Evolutionary conservation across 1,140 invertebrate genomes (phyloP).

Genomic region (Micrasema minimum): DNA sequence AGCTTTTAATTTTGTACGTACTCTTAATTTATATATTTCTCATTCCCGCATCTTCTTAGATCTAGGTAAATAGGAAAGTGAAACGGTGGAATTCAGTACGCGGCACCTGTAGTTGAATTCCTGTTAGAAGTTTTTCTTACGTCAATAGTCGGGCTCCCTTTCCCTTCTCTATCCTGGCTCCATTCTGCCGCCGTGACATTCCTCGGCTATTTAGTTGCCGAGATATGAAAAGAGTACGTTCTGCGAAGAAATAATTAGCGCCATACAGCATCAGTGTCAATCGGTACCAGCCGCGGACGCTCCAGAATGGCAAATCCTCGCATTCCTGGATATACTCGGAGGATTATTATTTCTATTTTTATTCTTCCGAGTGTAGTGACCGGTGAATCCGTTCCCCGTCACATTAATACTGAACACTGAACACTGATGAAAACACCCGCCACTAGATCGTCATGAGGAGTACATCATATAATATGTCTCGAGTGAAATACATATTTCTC

Average conservation of each 20-base stretch:
- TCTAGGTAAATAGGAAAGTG: too few relatives aligned
- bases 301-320: too few relatives aligned
- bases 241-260: slow-evolving; percentile 35
- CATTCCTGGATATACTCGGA: neutral
- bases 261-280: slow-evolving; percentile 28
- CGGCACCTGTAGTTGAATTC: neutral
- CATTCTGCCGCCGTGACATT: neutral
- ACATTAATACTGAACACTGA: too few relatives aligned
- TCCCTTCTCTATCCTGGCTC: neutral
- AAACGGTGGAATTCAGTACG: neutral
- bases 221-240: slow-evolving; percentile 9
- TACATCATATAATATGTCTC: too few relatives aligned
- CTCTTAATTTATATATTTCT: too few relatives aligned
- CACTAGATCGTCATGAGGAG: too few relatives aligned
- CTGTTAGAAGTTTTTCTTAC: neutral
- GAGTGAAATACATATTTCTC: too few relatives aligned
- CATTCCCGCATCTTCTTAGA: too few relatives aligned
- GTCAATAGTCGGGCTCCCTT: neutral
- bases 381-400: neutral
- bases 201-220: neutral
- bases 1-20: too few relatives aligned
- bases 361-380: slow-evolving; percentile 5
- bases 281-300: too few relatives aligned
- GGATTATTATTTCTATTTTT: slow-evolving; percentile 2
- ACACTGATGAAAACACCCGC: too few relatives aligned